These are phyloP conservation scores for Planococcus citri DNA, from an alignment of 1,140 invertebrate genomes.

Conservation along the genomic window DNA sequence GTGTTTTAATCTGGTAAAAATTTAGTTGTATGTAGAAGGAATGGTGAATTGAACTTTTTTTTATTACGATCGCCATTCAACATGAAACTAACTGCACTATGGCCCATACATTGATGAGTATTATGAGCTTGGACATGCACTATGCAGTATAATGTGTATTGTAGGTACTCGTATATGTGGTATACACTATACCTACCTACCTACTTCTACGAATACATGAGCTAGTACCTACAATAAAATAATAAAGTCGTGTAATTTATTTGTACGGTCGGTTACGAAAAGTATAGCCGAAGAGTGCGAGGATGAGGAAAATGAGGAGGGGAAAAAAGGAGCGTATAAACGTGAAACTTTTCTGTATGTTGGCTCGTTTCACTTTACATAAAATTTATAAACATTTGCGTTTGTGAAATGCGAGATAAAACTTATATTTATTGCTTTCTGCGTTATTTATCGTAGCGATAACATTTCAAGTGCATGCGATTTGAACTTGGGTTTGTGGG, in stretches of 20 bases:
- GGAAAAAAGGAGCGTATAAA: background rate
- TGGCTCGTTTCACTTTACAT: background rate
- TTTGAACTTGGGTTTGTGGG: background rate
- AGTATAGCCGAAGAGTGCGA: too few species aligned
- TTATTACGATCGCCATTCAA: background rate
- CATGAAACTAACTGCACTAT: too few species aligned
- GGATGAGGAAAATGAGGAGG: background rate
- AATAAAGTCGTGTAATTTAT: background rate
- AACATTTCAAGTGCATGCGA: constrained; percentile 6
- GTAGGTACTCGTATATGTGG: too few species aligned
- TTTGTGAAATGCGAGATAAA: background rate
- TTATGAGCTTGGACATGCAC: too few species aligned
- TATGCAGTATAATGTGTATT: too few species aligned
- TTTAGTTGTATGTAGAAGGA: too few species aligned
- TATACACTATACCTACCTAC: too few species aligned
- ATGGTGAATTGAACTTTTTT: too few species aligned
- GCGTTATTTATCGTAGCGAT: background rate
- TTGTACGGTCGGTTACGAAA: background rate
- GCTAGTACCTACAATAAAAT: background rate
- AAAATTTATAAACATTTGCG: background rate
- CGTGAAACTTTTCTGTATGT: background rate
- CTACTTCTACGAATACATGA: too few species aligned
- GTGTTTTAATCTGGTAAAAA: too few species aligned
- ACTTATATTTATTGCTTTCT: background rate
- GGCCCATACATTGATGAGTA: too few species aligned